phyloP scores from a whole-genome alignment of 2,797 vertebrate species.

The Poliocrania exsul region DNA sequence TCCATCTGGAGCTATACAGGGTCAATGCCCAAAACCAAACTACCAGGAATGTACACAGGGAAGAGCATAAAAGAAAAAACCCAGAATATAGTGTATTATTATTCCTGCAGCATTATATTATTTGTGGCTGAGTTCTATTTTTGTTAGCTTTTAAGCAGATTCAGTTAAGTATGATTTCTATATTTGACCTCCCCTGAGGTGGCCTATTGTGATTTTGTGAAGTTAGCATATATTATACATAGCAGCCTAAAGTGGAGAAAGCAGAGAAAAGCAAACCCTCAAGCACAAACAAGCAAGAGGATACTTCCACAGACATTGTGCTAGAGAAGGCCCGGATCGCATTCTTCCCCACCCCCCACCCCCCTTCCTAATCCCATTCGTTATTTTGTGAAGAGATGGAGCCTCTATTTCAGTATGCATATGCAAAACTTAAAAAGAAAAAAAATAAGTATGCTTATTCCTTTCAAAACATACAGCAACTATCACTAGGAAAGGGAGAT shows the following conservation, averaged over 20 bases:
- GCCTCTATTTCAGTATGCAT: neutral
- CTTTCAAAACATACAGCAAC: neutral
- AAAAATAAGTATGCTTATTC: neutral
- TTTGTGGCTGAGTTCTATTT: conserved; percentile 55
- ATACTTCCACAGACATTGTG: neutral
- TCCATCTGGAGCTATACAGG: neutral
- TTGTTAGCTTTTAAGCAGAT: conserved; percentile 17
- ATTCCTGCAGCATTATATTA: neutral
- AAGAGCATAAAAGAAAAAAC: neutral
- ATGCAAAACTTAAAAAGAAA: neutral
- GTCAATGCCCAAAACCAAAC: conserved; percentile 35
- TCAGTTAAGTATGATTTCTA: conserved; percentile 51
- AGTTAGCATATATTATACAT: neutral
- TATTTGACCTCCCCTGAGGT: conserved; percentile 37
- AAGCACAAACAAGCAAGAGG: neutral
- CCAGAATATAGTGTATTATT: conserved; percentile 12
- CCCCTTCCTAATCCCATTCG: neutral
- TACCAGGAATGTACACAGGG: neutral
- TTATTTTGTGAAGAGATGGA: neutral
- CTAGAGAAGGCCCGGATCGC: neutral
- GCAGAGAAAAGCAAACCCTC: neutral
- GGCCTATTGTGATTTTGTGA: neutral
- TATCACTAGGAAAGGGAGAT: neutral
- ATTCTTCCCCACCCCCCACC: too few relatives aligned
- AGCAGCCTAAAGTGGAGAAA: neutral